Evolutionary conservation across 2,797 vertebrate genomes (phyloP), one percentile per base, ranked within the genome.

Genomic region (Leucoraja ocellata): DNA sequence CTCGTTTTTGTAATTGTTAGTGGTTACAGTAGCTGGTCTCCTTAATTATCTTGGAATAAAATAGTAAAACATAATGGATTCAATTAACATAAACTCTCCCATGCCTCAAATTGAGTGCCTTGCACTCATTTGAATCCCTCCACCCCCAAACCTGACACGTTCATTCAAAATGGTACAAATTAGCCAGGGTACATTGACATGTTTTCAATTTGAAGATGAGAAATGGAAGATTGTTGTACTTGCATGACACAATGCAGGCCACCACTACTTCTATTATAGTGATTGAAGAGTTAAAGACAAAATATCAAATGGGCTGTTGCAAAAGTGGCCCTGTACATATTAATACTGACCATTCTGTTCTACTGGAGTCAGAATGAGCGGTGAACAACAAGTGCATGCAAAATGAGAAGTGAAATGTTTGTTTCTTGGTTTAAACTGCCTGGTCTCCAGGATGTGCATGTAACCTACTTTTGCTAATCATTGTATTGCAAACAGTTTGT

Each of bases 321-420:
- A 63, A 25, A 58, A 11, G 28, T 83, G 46, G 25, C 6, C 8
- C 78, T 80, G 46, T 83, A 54, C 54, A 58, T 16, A 54, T 39
- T 79, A 25, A 25, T 58, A 1, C 80, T 83, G 65, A 86, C 1
- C 1, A 5, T 84, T 23, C 4, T 86, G 79, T 32, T 25, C 46
- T 84, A 46, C 46, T 88, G n/a, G 65, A 28, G 61, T 88, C 84
- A 65, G 83, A 86, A 86, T 88, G 84, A 65, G 28, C 65, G 28
- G 32, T 86, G 61, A n/a, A 88, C 18, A 88, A 65, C 18, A n/a
- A 81, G 2, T 61, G n/a, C 36, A 65, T 88, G 84, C 61, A 65
- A 65, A 32, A 58, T 63, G 58, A 86, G 83, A 32, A 32, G 61
- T n/a, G 36, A 16, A 61, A 68, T 65, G 21, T 32, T 14, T 28